These are phyloP conservation scores for Hycleus phaleratus DNA, from an alignment of 1,140 invertebrate species.

Conservation along the genomic window DNA sequence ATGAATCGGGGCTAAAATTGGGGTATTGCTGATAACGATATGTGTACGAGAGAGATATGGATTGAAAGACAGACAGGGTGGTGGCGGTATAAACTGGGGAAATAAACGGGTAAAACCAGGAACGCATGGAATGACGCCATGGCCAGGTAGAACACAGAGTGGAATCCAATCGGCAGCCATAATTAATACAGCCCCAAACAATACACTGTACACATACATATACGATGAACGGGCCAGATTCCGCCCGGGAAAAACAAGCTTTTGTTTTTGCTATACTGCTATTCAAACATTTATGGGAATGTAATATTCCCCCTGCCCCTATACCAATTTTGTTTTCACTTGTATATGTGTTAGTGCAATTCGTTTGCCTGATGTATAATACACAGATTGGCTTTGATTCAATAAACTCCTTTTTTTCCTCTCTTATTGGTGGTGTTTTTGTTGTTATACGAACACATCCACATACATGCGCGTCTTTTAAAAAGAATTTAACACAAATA, in stretches of 20 bases:
- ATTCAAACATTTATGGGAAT: conserved; percentile 25
- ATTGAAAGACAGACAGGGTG: neutral
- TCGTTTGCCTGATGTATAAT: neutral
- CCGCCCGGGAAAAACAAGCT: conserved; percentile 21
- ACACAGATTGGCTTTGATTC: neutral
- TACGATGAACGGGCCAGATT: conserved; percentile 13
- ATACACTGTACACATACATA: conserved; percentile 7
- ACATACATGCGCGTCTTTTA: no score
- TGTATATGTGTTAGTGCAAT: neutral
- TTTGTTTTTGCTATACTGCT: conserved; percentile 19
- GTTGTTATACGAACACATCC: neutral
- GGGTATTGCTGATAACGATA: neutral
- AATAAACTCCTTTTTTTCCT: neutral
- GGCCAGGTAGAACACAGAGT: conserved; percentile 31
- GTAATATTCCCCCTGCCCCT: conserved; percentile 11
- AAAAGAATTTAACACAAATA: no score
- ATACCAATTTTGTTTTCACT: neutral
- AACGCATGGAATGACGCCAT: conserved; percentile 30
- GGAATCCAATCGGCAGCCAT: conserved; percentile 34
- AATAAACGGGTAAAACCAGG: conserved; percentile 13
- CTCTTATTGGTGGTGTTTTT: neutral
- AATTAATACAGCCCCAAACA: conserved; percentile 30
- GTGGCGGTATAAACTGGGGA: neutral
- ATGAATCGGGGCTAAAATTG: no score
- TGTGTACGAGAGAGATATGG: conserved; percentile 13